Conservation (phyloP, 2,113 vertebrate genomes). For the Spea multiplicata region DNA sequence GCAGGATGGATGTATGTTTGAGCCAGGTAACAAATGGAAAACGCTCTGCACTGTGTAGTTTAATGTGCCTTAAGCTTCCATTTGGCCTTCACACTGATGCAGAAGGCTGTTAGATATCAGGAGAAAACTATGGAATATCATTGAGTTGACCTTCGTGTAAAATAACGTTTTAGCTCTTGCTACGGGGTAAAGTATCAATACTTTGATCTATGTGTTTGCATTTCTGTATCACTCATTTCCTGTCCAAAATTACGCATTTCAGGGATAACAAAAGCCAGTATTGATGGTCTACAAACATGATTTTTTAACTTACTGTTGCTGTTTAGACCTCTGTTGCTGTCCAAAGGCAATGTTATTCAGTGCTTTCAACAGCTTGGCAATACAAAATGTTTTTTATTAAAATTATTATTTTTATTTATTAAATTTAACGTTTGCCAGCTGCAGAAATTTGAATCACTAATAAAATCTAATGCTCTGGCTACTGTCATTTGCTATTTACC, state of each 20-base stretch:
- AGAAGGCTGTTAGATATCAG: constrained; percentile 7
- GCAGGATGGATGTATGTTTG: constrained; percentile 49
- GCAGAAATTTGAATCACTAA: background rate
- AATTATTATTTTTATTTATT: constrained; percentile 31
- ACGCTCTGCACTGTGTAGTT: background rate
- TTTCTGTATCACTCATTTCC: constrained; percentile 18
- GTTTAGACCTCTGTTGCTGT: constrained; percentile 46
- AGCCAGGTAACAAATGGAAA: constrained; percentile 40
- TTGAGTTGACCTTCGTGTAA: constrained; percentile 21
- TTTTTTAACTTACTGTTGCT: constrained; percentile 50
- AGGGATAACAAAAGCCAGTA: constrained; percentile 46
- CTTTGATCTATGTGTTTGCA: constrained; percentile 27
- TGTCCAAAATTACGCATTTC: constrained; percentile 34
- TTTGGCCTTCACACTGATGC: background rate
- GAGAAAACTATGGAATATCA: background rate
- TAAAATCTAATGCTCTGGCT: no score
- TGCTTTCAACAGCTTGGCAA: constrained; percentile 44
- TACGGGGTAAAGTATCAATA: background rate
- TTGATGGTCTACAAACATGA: constrained; percentile 25
- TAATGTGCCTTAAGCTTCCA: constrained; percentile 27
- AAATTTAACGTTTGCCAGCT: constrained; percentile 22
- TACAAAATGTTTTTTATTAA: constrained; percentile 22
- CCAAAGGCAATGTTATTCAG: constrained; percentile 30
- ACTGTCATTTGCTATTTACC: no score
- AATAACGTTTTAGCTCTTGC: background rate